These are phyloP conservation scores for Cydia pomonella DNA, from an alignment of 1,140 invertebrate genomes.

Conservation along the genomic window DNA sequence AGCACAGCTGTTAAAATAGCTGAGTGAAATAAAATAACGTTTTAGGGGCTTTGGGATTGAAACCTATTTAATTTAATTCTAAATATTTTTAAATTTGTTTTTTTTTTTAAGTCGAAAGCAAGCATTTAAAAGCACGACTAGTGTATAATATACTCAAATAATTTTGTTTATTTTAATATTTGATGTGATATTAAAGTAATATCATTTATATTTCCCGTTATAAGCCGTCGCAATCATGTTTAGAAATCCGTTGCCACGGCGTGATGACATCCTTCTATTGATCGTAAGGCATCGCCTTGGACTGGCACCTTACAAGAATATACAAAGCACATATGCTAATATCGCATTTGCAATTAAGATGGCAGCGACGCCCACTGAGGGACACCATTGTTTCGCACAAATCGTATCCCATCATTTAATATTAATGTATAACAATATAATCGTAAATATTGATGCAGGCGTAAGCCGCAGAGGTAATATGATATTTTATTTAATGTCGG, in stretches of 20 bases:
- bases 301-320: constrained; percentile 56
- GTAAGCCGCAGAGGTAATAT: constrained; percentile 24
- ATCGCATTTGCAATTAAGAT: constrained; percentile 77
- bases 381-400: constrained; percentile 65
- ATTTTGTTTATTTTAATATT: too few relatives aligned
- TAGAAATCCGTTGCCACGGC: constrained; percentile 11
- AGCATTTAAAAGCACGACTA: not conserved
- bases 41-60: not conserved
- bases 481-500: constrained; percentile 29
- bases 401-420: constrained; percentile 43
- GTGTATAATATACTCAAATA: too few relatives aligned
- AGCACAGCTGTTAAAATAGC: constrained; percentile 36
- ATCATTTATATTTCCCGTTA: not conserved
- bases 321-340: constrained; percentile 75
- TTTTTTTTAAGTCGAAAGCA: not conserved
- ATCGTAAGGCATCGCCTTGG: constrained; percentile 61
- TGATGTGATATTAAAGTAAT: not conserved
- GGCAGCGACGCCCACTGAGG: constrained; percentile 58
- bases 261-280: constrained; percentile 44
- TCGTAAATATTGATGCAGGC: constrained; percentile 29
- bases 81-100: not conserved
- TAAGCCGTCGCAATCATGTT: constrained; percentile 22
- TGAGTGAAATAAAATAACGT: not conserved
- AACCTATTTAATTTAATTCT: not conserved
- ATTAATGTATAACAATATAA: constrained; percentile 37